Evolutionary conservation across 2,888 invertebrate species (phyloP), one percentile per base, ranked within the genome.

Genomic region (Synergus japonicus): DNA sequence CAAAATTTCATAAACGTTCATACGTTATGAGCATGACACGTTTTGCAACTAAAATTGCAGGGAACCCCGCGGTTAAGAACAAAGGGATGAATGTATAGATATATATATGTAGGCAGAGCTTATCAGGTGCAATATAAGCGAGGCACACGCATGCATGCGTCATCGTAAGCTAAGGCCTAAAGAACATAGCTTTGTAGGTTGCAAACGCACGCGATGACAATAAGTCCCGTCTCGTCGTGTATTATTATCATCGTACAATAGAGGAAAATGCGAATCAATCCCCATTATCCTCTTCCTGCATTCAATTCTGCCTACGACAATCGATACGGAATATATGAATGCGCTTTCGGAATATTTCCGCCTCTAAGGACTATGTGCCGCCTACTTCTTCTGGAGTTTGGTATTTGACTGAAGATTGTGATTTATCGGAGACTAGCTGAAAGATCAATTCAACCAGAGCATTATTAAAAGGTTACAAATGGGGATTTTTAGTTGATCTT

Each of bases 41-140:
- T 54, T 73, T 77, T 29, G 46, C 37, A n/a, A 65, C 37, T 77
- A 49, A 22, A n/a, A 77, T 64, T 77, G 44, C 46, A 37, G 15
- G 37, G 18, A 65, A 15, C 63, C 49, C 29, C 44, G 18, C n/a
- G 18, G 65, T 37, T 41, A 44, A 49, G 76, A 63, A 80, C 82
- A 80, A 82, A 79, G 80, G 80, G 79, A 15, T 65, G 76, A 54
- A 18, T 69, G 54, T 77, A 67, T n/a, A 78, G 49, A 37, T 37
- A 37, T 37, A 37, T 37, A 37, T 37, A 37, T 7, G 5, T 37
- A 37, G 37, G 0, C 37, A 46, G 43, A 64, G 85, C 84, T 82
- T 85, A 85, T 85, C 84, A 82, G 82, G 84, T 82, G 79, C 79
- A 81, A 79, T 80, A 79, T 82, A 81, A 82, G 82, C 80, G 46